Evolutionary conservation across 2,113 vertebrate genomes (phyloP), one percentile per base, ranked within the genome.

Genomic region (Esox niger): DNA sequence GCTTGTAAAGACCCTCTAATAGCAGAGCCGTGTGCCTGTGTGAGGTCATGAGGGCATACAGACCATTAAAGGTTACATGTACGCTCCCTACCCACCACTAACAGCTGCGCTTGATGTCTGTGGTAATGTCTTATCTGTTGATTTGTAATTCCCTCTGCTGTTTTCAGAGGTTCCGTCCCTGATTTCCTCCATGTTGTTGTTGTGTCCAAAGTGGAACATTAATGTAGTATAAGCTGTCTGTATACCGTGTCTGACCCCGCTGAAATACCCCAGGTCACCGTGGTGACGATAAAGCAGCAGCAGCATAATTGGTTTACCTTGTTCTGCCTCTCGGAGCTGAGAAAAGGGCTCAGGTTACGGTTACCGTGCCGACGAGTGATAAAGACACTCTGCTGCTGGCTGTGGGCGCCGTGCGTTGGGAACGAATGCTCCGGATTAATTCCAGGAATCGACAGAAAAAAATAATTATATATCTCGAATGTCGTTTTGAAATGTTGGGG

Each of bases 291-390:
- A 84, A 88, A 87, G 80, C 82, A 2, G 32, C 82, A 2, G 32
- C 15, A 63, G 75, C 80, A 81, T 89, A 87, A 91, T 90, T 90
- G 89, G 83, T 88, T 89, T 86, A 81, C 81, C 77, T 84, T 83
- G 83, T 87, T 83, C 72, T 76, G 82, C 79, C 79, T 63, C 75
- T 79, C 54, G 11, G 73, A 56, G 75, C 10, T 33, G 63, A 67
- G 76, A 64, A 56, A 82, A 78, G 76, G 78, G 82, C 81, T 86
- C 80, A 26, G 85, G 86, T 81, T 88, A 66, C 79, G 58, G 77
- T 83, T 79, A 74, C 81, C 71, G 72, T 83, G 84, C 72, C 77
- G 62, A 70, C 49, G 38, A 70, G 68, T 62, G 82, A 87, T 83
- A 82, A 86, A 84, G 82, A 79, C 68, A 43, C 13, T 65, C 78